Conservation (phyloP, 2,113 vertebrate species). For the Charina bottae region DNA sequence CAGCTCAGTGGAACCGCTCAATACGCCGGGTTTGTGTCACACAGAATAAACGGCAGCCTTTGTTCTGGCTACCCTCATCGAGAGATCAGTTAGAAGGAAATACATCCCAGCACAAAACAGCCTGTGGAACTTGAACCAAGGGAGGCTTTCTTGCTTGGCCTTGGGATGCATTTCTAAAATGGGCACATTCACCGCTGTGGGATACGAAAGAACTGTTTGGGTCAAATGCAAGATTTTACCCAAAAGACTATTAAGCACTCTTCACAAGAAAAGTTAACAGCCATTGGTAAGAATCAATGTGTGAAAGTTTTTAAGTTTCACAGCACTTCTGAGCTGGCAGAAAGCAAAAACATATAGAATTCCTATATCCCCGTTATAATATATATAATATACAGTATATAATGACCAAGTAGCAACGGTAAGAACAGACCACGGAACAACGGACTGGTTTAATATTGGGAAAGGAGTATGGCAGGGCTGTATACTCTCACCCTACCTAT, state of each 20-base stretch:
- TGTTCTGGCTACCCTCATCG: background rate
- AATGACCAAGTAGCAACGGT: too few relatives aligned
- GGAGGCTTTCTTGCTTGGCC: too few relatives aligned
- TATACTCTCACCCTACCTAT: too few relatives aligned
- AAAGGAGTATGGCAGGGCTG: too few relatives aligned
- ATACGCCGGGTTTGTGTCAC: background rate
- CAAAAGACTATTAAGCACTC: too few relatives aligned
- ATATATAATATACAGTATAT: too few relatives aligned
- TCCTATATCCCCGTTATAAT: too few relatives aligned
- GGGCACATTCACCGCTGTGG: background rate
- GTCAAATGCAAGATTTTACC: too few relatives aligned
- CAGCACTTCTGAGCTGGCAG: background rate
- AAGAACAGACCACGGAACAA: too few relatives aligned
- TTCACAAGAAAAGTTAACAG: background rate
- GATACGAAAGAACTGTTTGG: too few relatives aligned
- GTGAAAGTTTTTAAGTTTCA: background rate
- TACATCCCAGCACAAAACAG: background rate
- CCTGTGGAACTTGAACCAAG: background rate
- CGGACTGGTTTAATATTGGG: too few relatives aligned
- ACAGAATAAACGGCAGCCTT: background rate
- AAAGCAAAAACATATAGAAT: background rate
- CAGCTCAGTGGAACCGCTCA: slow-evolving; percentile 7
- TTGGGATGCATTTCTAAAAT: background rate
- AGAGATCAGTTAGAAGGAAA: background rate
- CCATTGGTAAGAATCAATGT: background rate